A percentile compares a stretch with the other conserved stretches of the same genome.
phyloP scores from a whole-genome alignment of 2,113 vertebrate genomes.

The Nematolebias whitei region DNA sequence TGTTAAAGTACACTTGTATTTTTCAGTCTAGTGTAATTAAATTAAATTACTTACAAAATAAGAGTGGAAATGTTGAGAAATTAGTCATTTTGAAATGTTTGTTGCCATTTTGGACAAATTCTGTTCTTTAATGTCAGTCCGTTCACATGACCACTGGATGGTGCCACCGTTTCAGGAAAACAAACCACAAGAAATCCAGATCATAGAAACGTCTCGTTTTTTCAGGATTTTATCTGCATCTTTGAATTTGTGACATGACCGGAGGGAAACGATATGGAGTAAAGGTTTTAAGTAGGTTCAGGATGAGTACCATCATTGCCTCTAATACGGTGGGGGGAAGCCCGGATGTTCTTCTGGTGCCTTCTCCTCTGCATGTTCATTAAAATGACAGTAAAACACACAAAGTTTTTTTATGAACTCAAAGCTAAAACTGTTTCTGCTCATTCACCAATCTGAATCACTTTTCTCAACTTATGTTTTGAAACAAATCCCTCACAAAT shows the following conservation, averaged over 20 bases:
- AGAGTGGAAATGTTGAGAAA: too few relatives aligned
- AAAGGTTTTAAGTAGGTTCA: neutral
- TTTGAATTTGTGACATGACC: neutral
- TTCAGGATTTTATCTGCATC: neutral
- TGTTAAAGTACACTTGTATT: too few relatives aligned
- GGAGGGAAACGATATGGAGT: neutral
- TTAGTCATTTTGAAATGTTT: neutral
- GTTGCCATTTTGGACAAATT: neutral
- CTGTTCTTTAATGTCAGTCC: neutral
- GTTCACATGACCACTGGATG: slow-evolving; percentile 35
- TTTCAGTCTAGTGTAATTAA: too few relatives aligned
- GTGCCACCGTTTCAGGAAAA: slow-evolving; percentile 15
- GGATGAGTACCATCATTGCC: neutral
- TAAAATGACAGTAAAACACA: slow-evolving; percentile 4
- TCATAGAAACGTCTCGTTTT: neutral
- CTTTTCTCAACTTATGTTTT: neutral
- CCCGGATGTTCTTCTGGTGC: slow-evolving; percentile 20
- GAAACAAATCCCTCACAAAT: neutral
- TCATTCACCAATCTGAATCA: neutral
- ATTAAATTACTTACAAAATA: too few relatives aligned
- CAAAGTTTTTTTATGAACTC: slow-evolving; percentile 3
- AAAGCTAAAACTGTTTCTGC: neutral
- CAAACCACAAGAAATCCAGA: too few relatives aligned
- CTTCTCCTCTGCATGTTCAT: neutral
- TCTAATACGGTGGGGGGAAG: slow-evolving; percentile 1